These are phyloP conservation scores for Drosophila sp. DNA, from an alignment of 1,140 invertebrate species.

Conservation along the genomic window DNA sequence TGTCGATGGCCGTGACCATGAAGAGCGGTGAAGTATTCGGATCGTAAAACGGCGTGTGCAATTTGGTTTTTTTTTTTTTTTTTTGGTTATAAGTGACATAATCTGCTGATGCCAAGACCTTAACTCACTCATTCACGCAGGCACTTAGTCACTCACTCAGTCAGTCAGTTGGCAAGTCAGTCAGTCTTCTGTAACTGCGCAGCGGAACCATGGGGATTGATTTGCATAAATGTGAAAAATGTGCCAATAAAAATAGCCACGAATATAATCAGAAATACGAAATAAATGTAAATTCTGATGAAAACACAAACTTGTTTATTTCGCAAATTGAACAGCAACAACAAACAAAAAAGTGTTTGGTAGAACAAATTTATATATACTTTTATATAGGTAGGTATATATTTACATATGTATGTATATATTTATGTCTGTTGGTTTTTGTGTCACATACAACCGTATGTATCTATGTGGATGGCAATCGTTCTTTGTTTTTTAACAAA, in stretches of 20 bases:
- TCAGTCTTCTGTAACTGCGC: slow-evolving; percentile 75
- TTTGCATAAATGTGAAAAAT: slow-evolving; percentile 78
- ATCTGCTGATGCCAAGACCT: slow-evolving; percentile 72
- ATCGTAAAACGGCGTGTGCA: slow-evolving; percentile 52
- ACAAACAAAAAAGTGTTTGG: slow-evolving; percentile 52
- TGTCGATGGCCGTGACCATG: slow-evolving; percentile 70
- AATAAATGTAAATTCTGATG: slow-evolving; percentile 75
- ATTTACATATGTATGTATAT: neutral
- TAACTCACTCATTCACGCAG: neutral
- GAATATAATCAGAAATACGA: slow-evolving; percentile 49
- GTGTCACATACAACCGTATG: slow-evolving; percentile 9
- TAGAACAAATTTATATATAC: slow-evolving; percentile 41
- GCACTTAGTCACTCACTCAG: neutral
- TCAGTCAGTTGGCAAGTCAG: slow-evolving; percentile 49
- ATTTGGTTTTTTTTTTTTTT: slow-evolving; percentile 30
- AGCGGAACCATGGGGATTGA: slow-evolving; percentile 56
- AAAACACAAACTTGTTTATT: slow-evolving; percentile 79
- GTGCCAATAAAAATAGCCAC: slow-evolving; percentile 77
- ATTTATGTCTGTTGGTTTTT: slow-evolving; percentile 15
- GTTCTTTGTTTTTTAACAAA: slow-evolving; percentile 35
- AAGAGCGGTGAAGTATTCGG: slow-evolving; percentile 42
- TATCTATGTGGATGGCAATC: slow-evolving; percentile 56
- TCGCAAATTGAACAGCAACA: slow-evolving; percentile 64
- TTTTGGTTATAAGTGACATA: slow-evolving; percentile 60
- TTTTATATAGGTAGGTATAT: neutral